Percentiles rank a stretch among this genome's conserved stretches.
These are phyloP conservation scores for Ophioninae sp. DNA, from an alignment of 2,888 invertebrate genomes.

Conservation along the genomic window DNA sequence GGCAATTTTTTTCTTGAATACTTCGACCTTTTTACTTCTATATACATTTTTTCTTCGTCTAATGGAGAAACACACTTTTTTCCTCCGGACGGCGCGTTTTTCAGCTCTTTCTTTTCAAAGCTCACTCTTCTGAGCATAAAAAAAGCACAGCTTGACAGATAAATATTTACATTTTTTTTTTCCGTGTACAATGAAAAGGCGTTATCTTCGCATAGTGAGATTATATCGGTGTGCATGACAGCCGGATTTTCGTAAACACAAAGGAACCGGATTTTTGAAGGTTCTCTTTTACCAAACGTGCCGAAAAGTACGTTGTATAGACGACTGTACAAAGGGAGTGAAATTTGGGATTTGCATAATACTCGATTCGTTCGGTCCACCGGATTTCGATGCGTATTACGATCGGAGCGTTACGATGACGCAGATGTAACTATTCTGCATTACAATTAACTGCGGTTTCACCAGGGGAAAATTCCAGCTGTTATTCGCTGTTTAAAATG, in stretches of 20 bases:
- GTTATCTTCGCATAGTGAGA: slow-evolving; percentile 2
- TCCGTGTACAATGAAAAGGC: background rate
- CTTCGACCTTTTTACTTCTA: slow-evolving; percentile 22
- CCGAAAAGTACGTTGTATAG: background rate
- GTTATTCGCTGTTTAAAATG: background rate
- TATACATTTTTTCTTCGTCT: slow-evolving; percentile 28
- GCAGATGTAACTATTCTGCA: slow-evolving; percentile 7
- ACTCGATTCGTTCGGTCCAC: background rate
- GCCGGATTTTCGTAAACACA: background rate
- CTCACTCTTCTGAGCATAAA: slow-evolving; percentile 10
- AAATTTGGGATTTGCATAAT: background rate
- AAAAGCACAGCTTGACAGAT: slow-evolving; percentile 12
- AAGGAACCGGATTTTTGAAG: background rate
- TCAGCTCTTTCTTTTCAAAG: slow-evolving; percentile 9
- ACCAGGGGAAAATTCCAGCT: background rate
- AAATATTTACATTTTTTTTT: slow-evolving; percentile 15
- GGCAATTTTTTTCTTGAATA: slow-evolving; percentile 36
- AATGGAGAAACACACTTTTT: slow-evolving; percentile 16
- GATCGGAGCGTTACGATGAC: slow-evolving; percentile 17
- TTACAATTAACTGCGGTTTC: slow-evolving; percentile 19
- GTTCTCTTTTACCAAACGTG: background rate
- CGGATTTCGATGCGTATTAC: background rate
- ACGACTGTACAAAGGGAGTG: slow-evolving; percentile 5
- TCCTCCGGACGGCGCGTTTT: slow-evolving; percentile 25
- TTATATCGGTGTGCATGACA: background rate